Base-by-base conservation (phyloP, 2,797 vertebrate genomes). In the Sebastolobus altivelis region DNA sequence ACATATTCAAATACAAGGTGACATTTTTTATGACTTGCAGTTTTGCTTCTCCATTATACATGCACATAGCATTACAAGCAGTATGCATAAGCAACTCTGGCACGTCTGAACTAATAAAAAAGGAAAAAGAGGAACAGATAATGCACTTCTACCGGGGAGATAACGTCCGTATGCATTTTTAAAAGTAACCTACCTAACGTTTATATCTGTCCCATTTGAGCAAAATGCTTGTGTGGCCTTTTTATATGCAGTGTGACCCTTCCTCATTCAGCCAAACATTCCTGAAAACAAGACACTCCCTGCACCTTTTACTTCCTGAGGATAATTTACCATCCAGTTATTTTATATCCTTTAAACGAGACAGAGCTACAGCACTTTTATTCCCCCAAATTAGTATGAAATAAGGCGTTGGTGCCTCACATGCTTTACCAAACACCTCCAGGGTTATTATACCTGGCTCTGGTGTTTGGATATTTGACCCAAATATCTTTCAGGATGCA, bases 261-360 rank as follows among this genome's bases (percentile, higher is more conserved):
- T 62, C 65, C 33, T 56, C 2, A 8, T 56, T 71, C 25, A 63
- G 59, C 63, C 25, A 54, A 16, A 29, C 0, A 29, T 33, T 49
- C 11, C 25, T 25, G 25, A 25, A 25, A 75, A 8, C 22, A 38
- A 75, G 25, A 31, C 43, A 65, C 13, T 25, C 8, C 11, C n/a
- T 12, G 46, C 62, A 46, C 1, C 11, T 40, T 75, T 49, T 40
- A 20, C 14, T 63, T 56, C 18, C 40, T 31, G 14, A 61, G 31
- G 43, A 79, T 75, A 22, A 55, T 70, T 60, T 65, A 8, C 46
- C 65, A 82, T 56, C 16, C 2, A 38, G 22, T 77, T 9, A 68
- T 54, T 62, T 40, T 55, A 46, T 52, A 27, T 46, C 52, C n/a
- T 14, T 40, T 16, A 59, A 69, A 59, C 20, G 74, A 55, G 27